Conservation (phyloP, 2,888 invertebrate species). For the Aspidapion aeneum region DNA sequence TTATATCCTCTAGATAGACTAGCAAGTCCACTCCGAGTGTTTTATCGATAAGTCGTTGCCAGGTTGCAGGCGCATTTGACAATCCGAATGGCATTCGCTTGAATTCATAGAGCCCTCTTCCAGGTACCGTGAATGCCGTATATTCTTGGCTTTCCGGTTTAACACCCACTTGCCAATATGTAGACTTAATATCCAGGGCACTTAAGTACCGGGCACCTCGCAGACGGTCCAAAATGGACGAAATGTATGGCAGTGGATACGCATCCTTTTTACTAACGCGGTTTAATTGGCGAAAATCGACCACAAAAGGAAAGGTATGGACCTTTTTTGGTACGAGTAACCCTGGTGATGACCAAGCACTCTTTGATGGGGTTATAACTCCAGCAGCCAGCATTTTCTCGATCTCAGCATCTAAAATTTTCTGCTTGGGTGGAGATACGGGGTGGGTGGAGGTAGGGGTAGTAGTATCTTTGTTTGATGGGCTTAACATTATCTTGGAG, state of each 20-base stretch:
- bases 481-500: neutral
- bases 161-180: slow-evolving; percentile 1
- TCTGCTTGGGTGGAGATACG: slow-evolving; percentile 27
- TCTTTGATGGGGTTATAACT: slow-evolving; percentile 28
- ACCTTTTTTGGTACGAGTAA: slow-evolving; percentile 31
- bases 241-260: neutral
- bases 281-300: slow-evolving; percentile 27
- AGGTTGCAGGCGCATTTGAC: slow-evolving; percentile 14
- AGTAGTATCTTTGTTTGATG: slow-evolving; percentile 25
- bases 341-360: slow-evolving; percentile 30
- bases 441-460: slow-evolving; percentile 29
- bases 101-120: slow-evolving; percentile 13
- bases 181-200: slow-evolving; percentile 9
- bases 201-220: neutral
- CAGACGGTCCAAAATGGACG: neutral
- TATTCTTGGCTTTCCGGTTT: neutral
- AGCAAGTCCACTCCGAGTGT: slow-evolving; percentile 3
- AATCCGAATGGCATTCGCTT: slow-evolving; percentile 16
- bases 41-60: slow-evolving; percentile 14
- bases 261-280: neutral
- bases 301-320: slow-evolving; percentile 29
- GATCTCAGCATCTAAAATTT: slow-evolving; percentile 30
- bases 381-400: slow-evolving; percentile 34
- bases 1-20: neutral
- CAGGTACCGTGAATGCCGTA: neutral